A percentile compares a stretch with the other conserved stretches of the same genome.
These are phyloP conservation scores for Latrodectus elegans DNA, from an alignment of 2,888 invertebrate species.

Conservation along the genomic window DNA sequence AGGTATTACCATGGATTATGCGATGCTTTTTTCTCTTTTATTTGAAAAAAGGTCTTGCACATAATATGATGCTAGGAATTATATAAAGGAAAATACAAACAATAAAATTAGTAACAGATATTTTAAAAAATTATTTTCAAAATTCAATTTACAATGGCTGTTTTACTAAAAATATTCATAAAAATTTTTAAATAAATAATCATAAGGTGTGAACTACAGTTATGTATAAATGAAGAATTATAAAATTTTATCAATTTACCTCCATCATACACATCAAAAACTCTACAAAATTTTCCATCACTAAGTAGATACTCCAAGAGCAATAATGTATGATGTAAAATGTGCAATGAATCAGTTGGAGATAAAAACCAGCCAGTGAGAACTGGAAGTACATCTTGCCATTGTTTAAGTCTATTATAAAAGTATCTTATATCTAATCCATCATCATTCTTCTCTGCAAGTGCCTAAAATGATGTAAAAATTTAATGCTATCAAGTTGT, in stretches of 20 bases:
- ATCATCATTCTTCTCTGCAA: constrained; percentile 48
- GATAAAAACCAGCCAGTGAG: constrained; percentile 62
- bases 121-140: no score
- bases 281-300: constrained; percentile 48
- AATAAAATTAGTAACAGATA: no score
- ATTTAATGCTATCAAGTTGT: background rate
- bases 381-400: constrained; percentile 47
- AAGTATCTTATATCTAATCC: constrained; percentile 50
- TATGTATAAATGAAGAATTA: background rate
- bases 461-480: constrained; percentile 32
- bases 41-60: no score
- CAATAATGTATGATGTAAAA: constrained; percentile 7
- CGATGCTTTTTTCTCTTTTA: no score
- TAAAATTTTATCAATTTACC: constrained; percentile 32
- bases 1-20: no score
- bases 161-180: no score
- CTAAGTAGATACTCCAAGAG: constrained; percentile 18
- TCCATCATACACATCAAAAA: constrained; percentile 28
- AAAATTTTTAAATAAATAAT: no score
- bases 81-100: no score
- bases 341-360: constrained; percentile 30
- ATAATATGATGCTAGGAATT: no score
- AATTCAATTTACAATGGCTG: no score
- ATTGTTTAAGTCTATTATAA: constrained; percentile 30
- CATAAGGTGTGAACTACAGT: no score